A percentile compares a stretch with the other conserved stretches of the same genome.
These are phyloP conservation scores for Oscheius myriophilus DNA, from an alignment of 2,888 invertebrate genomes.

Conservation along the genomic window DNA sequence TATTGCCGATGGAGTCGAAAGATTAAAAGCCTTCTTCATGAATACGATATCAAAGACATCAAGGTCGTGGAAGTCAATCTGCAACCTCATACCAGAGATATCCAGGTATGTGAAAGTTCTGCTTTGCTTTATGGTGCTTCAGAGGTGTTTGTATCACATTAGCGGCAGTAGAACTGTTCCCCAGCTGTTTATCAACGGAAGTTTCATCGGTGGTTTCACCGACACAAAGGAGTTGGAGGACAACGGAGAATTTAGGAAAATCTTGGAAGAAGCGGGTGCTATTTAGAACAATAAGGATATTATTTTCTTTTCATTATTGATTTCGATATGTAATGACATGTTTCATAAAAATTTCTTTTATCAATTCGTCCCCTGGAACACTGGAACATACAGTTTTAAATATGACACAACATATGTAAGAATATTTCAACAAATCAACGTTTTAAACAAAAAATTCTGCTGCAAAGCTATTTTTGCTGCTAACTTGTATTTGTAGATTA, in stretches of 20 bases:
- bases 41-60: constrained; percentile 56
- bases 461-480: no score
- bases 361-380: no score
- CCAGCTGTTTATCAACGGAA: constrained; percentile 56
- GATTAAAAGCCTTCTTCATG: constrained; percentile 52
- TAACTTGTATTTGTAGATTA: no score
- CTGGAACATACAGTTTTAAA: no score
- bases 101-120: constrained; percentile 47
- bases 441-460: no score
- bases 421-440: no score
- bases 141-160: constrained; percentile 48
- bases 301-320: no score
- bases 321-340: no score
- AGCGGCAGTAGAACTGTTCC: constrained; percentile 55
- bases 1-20: constrained; percentile 58
- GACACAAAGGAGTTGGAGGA: constrained; percentile 49
- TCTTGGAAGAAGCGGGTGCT: constrained; percentile 44
- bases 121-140: constrained; percentile 48
- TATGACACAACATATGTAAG: no score
- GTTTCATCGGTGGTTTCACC: constrained; percentile 56
- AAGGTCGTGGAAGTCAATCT: constrained; percentile 58
- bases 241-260: constrained; percentile 40
- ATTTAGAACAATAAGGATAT: not conserved
- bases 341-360: no score
- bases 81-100: constrained; percentile 45